Percentiles rank a stretch among this genome's conserved stretches.
phyloP scores from a whole-genome alignment of 2,888 invertebrate genomes.

The Cephus rjabovi region DNA sequence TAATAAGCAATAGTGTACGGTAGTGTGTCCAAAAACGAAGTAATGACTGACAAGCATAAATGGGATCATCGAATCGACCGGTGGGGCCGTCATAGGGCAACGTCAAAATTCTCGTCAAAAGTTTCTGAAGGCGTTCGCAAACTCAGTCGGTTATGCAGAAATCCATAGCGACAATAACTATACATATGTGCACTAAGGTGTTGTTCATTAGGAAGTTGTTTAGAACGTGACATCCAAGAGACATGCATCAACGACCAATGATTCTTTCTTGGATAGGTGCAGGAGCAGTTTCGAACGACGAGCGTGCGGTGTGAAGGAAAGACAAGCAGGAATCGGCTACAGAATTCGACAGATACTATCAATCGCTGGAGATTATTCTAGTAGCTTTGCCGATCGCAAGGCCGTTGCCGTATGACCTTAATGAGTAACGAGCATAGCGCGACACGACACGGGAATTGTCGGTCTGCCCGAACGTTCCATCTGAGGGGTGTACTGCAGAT shows the following conservation, averaged over 20 bases:
- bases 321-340: not conserved
- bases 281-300: not conserved
- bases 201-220: not conserved
- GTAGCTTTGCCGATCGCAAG: conserved; percentile 52
- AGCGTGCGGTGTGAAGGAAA: not conserved
- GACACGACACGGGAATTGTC: conserved; percentile 31
- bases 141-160: not conserved
- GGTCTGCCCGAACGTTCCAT: conserved; percentile 21
- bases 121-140: not conserved
- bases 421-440: conserved; percentile 54
- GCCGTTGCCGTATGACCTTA: conserved; percentile 58
- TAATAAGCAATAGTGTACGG: not conserved
- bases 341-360: conserved; percentile 14
- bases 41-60: not conserved
- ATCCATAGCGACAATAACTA: not conserved
- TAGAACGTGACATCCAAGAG: not conserved
- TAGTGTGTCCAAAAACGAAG: not conserved
- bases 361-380: conserved; percentile 24
- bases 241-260: not conserved
- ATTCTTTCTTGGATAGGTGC: not conserved
- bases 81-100: not conserved
- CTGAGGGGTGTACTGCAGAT: not conserved
- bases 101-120: not conserved
- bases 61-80: not conserved
- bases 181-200: not conserved